Percentiles rank a stretch among this genome's conserved stretches.
These are phyloP conservation scores for Python bivittatus DNA, from an alignment of 2,113 vertebrate genomes.

Conservation along the genomic window DNA sequence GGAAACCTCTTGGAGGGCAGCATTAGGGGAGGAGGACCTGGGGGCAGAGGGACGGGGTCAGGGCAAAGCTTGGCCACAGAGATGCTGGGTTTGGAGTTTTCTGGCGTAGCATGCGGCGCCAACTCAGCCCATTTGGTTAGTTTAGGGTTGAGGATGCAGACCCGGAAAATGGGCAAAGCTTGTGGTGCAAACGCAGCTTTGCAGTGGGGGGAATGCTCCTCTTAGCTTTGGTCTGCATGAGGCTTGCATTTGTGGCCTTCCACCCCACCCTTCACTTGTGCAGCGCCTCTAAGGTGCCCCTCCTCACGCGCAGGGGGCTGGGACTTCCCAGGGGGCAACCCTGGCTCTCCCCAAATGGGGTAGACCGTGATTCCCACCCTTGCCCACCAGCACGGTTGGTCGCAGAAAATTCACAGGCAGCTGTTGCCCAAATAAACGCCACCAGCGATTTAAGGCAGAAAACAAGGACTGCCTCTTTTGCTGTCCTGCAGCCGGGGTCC, in stretches of 20 bases:
- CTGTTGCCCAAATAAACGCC: neutral
- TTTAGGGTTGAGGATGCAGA: neutral
- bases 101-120: neutral
- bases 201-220: neutral
- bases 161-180: neutral
- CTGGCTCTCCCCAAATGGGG: neutral
- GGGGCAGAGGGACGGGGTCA: too few relatives aligned
- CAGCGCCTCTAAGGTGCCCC: neutral
- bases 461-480: neutral
- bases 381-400: too few relatives aligned
- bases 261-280: neutral
- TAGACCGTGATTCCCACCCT: neutral
- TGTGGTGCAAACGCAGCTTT: neutral
- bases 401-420: neutral
- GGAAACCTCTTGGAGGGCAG: too few relatives aligned
- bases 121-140: neutral
- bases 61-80: neutral
- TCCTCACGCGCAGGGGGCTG: neutral
- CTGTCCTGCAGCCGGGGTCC: neutral
- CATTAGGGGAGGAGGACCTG: too few relatives aligned
- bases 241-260: neutral
- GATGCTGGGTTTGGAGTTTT: neutral
- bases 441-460: neutral
- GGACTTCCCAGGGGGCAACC: neutral
- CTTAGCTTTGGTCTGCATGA: too few relatives aligned